Conservation (phyloP, 2,113 vertebrate genomes). For the Rhinogobius similis region DNA sequence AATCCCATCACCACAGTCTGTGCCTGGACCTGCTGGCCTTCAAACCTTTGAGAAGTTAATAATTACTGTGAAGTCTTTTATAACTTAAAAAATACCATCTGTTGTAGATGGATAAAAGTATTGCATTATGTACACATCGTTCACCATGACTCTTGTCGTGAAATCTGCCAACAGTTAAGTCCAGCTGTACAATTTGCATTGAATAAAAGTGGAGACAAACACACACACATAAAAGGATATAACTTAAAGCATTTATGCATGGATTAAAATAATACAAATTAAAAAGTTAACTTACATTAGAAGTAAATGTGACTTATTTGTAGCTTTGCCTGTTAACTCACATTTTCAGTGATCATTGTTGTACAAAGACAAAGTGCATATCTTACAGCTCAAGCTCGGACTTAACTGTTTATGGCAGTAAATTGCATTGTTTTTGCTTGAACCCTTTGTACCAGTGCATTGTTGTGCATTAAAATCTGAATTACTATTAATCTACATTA, state of each 20-base stretch:
- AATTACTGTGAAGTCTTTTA: neutral
- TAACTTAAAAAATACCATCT: too few species aligned
- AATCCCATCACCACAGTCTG: neutral
- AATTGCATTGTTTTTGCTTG: conserved; percentile 45
- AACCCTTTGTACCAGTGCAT: neutral
- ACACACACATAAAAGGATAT: neutral
- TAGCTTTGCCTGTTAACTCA: neutral
- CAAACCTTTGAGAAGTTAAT: neutral
- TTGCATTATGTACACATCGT: neutral
- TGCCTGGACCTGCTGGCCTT: neutral
- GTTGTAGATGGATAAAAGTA: neutral
- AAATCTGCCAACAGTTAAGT: neutral
- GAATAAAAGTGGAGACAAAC: neutral
- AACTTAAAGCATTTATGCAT: neutral
- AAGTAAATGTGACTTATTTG: neutral
- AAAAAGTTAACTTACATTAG: neutral
- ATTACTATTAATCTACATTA: neutral
- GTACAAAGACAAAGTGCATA: neutral
- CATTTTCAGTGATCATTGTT: neutral
- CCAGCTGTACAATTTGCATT: neutral
- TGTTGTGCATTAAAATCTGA: neutral
- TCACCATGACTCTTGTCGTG: neutral
- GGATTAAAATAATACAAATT: neutral
- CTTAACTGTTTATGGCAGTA: neutral
- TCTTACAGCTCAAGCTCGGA: neutral